Evolutionary conservation across 1,140 invertebrate genomes (phyloP), one percentile per base, ranked within the genome.

Genomic region (Gyrodactylus bullatarudis): DNA sequence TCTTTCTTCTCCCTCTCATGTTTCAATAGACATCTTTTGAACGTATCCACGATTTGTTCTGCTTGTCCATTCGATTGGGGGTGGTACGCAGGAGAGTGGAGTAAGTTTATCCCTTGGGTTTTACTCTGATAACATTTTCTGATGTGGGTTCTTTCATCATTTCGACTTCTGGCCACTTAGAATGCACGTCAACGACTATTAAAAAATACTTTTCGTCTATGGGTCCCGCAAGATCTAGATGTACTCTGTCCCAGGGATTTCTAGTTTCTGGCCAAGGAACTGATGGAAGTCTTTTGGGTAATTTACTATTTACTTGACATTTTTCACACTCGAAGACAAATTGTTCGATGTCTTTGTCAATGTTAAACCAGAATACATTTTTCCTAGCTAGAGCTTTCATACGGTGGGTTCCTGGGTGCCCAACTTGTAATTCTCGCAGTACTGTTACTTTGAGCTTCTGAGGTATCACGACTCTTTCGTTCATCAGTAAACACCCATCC

Each of bases 201-300:
- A 83, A 74, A 74, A 79, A 83, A 74, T 76, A 78, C 72, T 78
- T 75, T 0, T 76, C 76, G 27, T 77, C 69, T 68, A 80, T 78
- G n/a, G 79, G 81, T 19, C 81, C 81, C 1, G 80, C 79, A 76
- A 81, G 83, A 75, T 84, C 84, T 0, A 81, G 76, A 75, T 84
- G 82, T 0, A 84, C 68, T 71, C 82, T 75, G 21, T 78, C 75
- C 79, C 81, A 84, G 0, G 79, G 81, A 69, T 73, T 76, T 22
- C 75, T 75, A n/a, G 80, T 76, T 73, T 75, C 75, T 16, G 76
- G 74, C 82, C 81, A 83, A 1, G 75, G 75, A 23, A 75, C 68
- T 22, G 77, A 21, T 26, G 75, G 74, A 25, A n/a, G n/a, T n/a
- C 34, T 8, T 8, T 8, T 8, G n/a, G 34, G 34, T 54, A 54